A percentile compares a stretch with the other conserved stretches of the same genome.
These are phyloP conservation scores for Acropora yongei DNA, from an alignment of 64 coral and sea anemone species.

Conservation along the genomic window DNA sequence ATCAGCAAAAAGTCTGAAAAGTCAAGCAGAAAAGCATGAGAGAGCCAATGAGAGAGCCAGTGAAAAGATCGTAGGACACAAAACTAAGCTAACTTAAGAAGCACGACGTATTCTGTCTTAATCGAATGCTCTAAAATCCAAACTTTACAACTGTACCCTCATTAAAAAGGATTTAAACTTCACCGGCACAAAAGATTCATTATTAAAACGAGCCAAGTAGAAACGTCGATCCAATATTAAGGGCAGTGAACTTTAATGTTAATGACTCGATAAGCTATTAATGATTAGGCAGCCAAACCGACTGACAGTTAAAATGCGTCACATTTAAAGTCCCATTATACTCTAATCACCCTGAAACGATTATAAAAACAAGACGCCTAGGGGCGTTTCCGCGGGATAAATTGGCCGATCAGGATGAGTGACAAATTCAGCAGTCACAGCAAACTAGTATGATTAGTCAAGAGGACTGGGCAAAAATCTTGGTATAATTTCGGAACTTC, in stretches of 20 bases:
- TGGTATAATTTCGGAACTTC: too few relatives aligned
- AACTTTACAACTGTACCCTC: background rate
- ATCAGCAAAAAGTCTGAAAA: too few relatives aligned
- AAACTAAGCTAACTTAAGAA: background rate
- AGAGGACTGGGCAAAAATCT: too few relatives aligned
- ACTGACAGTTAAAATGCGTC: background rate
- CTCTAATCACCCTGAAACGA: too few relatives aligned
- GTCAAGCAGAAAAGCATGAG: background rate
- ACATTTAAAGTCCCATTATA: background rate
- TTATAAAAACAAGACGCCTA: too few relatives aligned
- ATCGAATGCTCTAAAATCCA: constrained; percentile 7
- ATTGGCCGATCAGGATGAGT: too few relatives aligned
- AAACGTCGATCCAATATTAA: constrained; percentile 1
- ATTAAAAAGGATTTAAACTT: background rate
- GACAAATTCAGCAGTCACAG: too few relatives aligned
- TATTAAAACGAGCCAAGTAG: background rate
- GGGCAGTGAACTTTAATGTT: constrained; percentile 5
- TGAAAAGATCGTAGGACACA: constrained; percentile 2
- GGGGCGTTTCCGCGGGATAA: too few relatives aligned
- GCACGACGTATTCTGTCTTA: background rate
- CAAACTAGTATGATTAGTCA: too few relatives aligned
- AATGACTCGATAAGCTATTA: constrained; percentile 5
- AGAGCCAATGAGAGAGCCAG: background rate
- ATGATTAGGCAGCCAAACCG: constrained; percentile 15
- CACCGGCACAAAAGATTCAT: background rate